Base-by-base conservation (phyloP, 1,140 invertebrate species). In the Eulimnadia texana region DNA sequence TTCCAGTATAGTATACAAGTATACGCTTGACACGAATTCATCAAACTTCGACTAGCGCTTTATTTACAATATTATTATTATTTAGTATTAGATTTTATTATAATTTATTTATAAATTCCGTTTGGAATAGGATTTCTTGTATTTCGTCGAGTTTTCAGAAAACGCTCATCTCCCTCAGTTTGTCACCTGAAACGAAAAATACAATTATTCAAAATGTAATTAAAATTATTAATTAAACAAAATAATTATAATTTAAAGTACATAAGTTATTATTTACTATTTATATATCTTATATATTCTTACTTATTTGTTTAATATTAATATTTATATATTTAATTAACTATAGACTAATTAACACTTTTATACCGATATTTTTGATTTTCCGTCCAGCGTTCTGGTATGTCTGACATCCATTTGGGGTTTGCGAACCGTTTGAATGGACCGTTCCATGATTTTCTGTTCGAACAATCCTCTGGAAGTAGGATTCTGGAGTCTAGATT, bases 391-490 rank as follows among this genome's bases (percentile, higher is more conserved):
- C 22, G 53, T 47, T 49, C 61, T 64, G 19, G 52, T 24, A 47
- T 64, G 60, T 25, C 28, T 47, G 20, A 42, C 27, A 55, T 61
- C 53, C 27, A 53, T 24, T 24, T 52, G 58, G 13, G 63, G 51
- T 9, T 53, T 55, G 53, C 33, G 51, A 1, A 59, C 50, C 20
- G 56, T 65, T 23, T 64, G 61, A 19, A 67, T 66, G 13, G 58
- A 58, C 24, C 69, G 69, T 58, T 72, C 72, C 55, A 69, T 62
- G 62, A 68, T 66, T 9, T 71, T 62, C 52, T 71, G 70, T 53
- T 72, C 70, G 67, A 72, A 73, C 11, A 71, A 47, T 9, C 69
- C 71, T 72, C 33, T 51, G 22, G 64, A 61, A 42, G 33, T 42
- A 16, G 57, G 53, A 47, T 64, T 52, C 52, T 66, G 66, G 10